A percentile compares a stretch with the other conserved stretches of the same genome.
Evolutionary conservation across 2,888 invertebrate genomes (phyloP).

Genomic region (Noctua janthe): DNA sequence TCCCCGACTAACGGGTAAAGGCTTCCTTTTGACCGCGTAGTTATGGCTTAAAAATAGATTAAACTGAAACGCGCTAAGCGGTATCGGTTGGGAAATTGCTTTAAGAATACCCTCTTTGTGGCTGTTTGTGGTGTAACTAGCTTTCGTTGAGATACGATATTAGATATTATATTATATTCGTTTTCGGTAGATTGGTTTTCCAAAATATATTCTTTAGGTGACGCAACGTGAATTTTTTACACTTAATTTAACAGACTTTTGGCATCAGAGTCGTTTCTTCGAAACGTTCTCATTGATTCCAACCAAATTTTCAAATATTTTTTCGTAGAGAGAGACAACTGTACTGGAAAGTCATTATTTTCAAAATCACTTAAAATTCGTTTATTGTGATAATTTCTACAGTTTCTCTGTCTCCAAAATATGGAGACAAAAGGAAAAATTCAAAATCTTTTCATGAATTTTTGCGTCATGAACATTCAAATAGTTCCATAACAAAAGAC

Average conservation of each 20-base stretch:
- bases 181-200: constrained; percentile 20
- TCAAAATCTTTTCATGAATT: background rate
- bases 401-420: background rate
- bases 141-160: constrained; percentile 44
- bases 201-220: background rate
- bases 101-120: constrained; percentile 69
- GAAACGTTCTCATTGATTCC: background rate
- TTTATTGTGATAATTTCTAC: background rate
- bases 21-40: constrained; percentile 74
- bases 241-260: background rate
- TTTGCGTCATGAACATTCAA: background rate
- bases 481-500: background rate
- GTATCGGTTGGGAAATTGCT: constrained; percentile 69
- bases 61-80: constrained; percentile 68
- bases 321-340: background rate
- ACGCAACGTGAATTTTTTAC: background rate
- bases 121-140: constrained; percentile 50
- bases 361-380: background rate
- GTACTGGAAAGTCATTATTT: background rate
- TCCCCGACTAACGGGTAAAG: constrained; percentile 51
- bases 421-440: too few relatives aligned
- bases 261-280: background rate
- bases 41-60: constrained; percentile 77
- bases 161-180: constrained; percentile 35
- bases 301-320: background rate